Percentiles rank a stretch among this genome's conserved stretches.
Evolutionary conservation across 2,113 vertebrate species (phyloP).

Genomic region (Podiceps cristatus): DNA sequence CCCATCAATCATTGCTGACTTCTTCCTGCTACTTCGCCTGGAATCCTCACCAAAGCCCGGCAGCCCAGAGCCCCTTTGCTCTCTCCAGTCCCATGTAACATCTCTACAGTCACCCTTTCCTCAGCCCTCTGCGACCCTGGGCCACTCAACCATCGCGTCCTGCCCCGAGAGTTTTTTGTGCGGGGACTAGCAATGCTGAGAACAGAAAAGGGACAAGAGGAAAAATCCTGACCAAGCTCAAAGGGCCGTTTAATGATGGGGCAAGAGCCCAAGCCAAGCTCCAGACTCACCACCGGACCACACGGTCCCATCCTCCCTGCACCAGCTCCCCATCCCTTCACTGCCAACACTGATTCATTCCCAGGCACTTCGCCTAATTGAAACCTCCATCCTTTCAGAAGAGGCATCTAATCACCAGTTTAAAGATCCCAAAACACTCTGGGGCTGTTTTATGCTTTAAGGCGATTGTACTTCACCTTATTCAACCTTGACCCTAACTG

Average conservation of each 20-base stretch:
- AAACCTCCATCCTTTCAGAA: not conserved
- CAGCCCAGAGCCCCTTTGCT: not conserved
- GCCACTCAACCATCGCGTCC: not conserved
- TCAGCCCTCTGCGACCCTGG: not conserved
- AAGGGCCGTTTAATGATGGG: not conserved
- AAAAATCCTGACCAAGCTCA: not conserved
- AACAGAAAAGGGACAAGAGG: not conserved
- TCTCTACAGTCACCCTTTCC: not conserved
- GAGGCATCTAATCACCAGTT: not conserved
- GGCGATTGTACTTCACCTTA: not conserved
- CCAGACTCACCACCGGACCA: not conserved
- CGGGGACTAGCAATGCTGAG: not conserved
- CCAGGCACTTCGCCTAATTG: not conserved
- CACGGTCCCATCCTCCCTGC: not conserved
- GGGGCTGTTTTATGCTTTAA: not conserved
- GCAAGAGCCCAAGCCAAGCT: not conserved
- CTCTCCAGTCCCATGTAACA: not conserved
- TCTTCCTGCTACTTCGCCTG: not conserved
- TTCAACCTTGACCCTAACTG: not conserved
- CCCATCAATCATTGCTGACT: not conserved
- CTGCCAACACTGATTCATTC: not conserved
- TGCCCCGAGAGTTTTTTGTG: rapidly evolving
- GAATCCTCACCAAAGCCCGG: not conserved
- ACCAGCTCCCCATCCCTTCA: not conserved
- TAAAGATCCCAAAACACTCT: not conserved